Percentiles rank a stretch among this genome's conserved stretches.
phyloP scores from a whole-genome alignment of 1,140 invertebrate species.

The Orussus abietinus region DNA sequence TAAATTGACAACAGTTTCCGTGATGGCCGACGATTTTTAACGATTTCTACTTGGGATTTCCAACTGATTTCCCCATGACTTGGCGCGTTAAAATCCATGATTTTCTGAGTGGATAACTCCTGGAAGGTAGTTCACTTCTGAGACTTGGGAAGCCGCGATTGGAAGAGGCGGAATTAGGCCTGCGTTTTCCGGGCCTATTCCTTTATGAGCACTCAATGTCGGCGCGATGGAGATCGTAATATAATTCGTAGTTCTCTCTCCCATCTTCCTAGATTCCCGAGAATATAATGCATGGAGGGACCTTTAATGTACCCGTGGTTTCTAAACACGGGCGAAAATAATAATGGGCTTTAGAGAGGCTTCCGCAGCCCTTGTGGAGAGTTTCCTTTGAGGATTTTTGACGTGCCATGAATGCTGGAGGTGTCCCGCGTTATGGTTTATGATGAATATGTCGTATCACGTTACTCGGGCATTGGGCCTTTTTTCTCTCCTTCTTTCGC shows the following conservation, averaged over 20 bases:
- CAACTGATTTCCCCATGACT: no score
- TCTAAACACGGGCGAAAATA: conserved; percentile 28
- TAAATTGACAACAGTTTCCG: no score
- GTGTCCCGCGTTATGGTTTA: conserved; percentile 47
- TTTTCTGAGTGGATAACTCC: no score
- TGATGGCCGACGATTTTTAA: no score
- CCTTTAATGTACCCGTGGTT: conserved; percentile 16
- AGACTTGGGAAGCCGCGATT: no score
- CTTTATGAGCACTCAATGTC: no score
- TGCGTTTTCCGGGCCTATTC: no score
- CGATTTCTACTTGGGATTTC: no score
- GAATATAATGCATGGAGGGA: conserved; percentile 21
- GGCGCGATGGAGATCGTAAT: conserved; percentile 26
- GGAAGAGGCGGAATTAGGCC: no score
- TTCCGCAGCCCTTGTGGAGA: conserved; percentile 40
- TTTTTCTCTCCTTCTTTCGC: conserved; percentile 19
- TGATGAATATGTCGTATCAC: conserved; percentile 51
- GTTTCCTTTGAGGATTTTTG: conserved; percentile 47
- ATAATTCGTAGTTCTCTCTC: conserved; percentile 32
- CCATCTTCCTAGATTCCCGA: conserved; percentile 30
- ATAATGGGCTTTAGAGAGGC: conserved; percentile 38
- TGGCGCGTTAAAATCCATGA: no score
- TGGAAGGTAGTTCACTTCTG: no score
- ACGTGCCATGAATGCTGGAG: conserved; percentile 40
- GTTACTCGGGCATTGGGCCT: conserved; percentile 35